Evolutionary conservation across 1,140 invertebrate species (phyloP).

Genomic region (Drosophila pseudoananassae): DNA sequence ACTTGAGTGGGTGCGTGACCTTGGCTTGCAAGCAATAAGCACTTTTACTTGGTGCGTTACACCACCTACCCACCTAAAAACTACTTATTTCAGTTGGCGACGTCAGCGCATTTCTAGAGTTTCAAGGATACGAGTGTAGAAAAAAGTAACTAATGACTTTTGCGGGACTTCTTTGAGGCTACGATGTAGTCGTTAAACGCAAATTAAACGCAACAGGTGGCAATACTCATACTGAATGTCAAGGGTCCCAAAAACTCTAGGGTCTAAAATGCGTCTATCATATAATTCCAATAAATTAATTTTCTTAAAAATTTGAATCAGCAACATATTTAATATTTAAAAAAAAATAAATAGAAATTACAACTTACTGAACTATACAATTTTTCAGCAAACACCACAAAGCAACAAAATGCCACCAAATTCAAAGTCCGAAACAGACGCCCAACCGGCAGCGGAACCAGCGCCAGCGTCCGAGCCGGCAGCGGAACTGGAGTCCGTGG

Average conservation of each 20-base stretch:
- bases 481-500: conserved; percentile 58
- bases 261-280: not conserved
- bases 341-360: not conserved
- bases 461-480: conserved; percentile 69
- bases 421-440: conserved; percentile 62
- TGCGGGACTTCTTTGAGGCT: conserved; percentile 48
- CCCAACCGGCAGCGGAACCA: conserved; percentile 61
- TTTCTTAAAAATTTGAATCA: too few relatives aligned
- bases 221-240: not conserved
- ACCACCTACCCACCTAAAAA: conserved; percentile 14
- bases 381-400: conserved; percentile 44
- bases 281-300: too few relatives aligned
- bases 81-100: conserved; percentile 34
- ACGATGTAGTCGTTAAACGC: too few relatives aligned
- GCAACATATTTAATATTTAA: too few relatives aligned
- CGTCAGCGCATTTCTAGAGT: conserved; percentile 66
- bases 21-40: conserved; percentile 58
- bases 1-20: conserved; percentile 45
- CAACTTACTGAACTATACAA: not conserved
- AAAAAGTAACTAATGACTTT: conserved; percentile 58
- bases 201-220: conserved; percentile 9
- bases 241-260: not conserved
- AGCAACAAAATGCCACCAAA: conserved; percentile 81
- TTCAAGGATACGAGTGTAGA: conserved; percentile 62
- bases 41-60: conserved; percentile 53